A percentile compares a stretch with the other conserved stretches of the same genome.
Conservation (phyloP, 2,113 vertebrate species). For the Podarcis raffonei region DNA sequence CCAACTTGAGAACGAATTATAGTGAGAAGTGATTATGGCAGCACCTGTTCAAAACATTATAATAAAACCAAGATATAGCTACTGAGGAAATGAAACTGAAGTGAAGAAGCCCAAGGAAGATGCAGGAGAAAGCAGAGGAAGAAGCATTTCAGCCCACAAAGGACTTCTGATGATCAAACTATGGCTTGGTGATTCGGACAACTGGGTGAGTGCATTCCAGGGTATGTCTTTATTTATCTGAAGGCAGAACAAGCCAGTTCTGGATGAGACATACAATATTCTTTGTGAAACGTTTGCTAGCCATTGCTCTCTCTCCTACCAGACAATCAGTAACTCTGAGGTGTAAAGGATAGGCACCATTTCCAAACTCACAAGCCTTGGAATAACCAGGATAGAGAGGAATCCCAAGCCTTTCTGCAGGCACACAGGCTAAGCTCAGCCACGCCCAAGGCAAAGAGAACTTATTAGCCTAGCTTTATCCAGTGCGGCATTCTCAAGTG, state of each 20-base stretch:
- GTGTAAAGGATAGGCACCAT: background rate
- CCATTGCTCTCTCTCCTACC: background rate
- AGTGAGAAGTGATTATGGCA: background rate
- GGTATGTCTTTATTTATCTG: background rate
- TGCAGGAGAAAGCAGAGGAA: background rate
- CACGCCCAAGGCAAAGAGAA: slow-evolving; percentile 45
- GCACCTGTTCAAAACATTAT: background rate
- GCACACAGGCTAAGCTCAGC: background rate
- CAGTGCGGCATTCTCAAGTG: slow-evolving; percentile 8
- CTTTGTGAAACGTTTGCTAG: background rate
- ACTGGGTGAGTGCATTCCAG: background rate
- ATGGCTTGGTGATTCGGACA: background rate
- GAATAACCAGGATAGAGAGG: background rate
- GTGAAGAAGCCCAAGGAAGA: background rate
- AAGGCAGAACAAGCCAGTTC: background rate
- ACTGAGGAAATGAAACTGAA: background rate
- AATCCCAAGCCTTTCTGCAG: slow-evolving; percentile 24
- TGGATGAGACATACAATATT: background rate
- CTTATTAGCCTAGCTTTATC: slow-evolving; percentile 37
- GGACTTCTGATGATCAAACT: background rate
- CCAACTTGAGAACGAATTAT: background rate
- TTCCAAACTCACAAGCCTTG: background rate
- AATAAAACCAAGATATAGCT: background rate
- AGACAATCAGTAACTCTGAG: slow-evolving; percentile 1
- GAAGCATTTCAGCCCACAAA: background rate